A percentile compares a stretch with the other conserved stretches of the same genome.
These are phyloP conservation scores for Cheilosia vernalis DNA, from an alignment of 2,888 invertebrate species.

Conservation along the genomic window DNA sequence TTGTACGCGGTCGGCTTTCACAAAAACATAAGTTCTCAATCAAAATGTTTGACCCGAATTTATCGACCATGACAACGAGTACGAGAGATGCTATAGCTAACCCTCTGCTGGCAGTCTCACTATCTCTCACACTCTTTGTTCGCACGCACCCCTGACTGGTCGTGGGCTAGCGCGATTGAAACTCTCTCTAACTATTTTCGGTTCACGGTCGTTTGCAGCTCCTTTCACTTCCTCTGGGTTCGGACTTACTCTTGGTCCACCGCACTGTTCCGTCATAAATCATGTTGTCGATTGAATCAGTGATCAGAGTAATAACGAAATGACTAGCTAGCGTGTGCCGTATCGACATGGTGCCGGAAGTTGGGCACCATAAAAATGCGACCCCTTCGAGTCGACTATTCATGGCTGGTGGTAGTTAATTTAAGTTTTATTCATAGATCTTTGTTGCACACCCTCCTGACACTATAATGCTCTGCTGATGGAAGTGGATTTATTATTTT, in stretches of 20 bases:
- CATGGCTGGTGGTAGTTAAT: constrained; percentile 61
- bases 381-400: constrained; percentile 48
- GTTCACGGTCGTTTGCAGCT: constrained; percentile 82
- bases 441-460: constrained; percentile 21
- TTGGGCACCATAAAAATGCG: constrained; percentile 72
- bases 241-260: constrained; percentile 58
- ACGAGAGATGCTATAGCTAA: constrained; percentile 26
- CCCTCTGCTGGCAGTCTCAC: constrained; percentile 8
- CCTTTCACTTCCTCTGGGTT: constrained; percentile 78
- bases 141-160: constrained; percentile 24
- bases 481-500: constrained; percentile 63
- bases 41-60: constrained; percentile 63
- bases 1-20: constrained; percentile 12
- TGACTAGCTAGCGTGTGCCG: constrained; percentile 75
- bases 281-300: constrained; percentile 78
- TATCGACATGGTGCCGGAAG: constrained; percentile 75
- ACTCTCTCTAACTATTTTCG: constrained; percentile 82
- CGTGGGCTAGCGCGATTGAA: constrained; percentile 41
- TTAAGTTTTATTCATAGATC: constrained; percentile 73
- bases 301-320: constrained; percentile 75
- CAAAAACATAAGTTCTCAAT: constrained; percentile 34
- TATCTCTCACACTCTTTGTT: constrained; percentile 28
- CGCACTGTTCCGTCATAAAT: constrained; percentile 81
- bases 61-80: constrained; percentile 69
- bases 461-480: not conserved